Evolutionary conservation across 2,113 vertebrate genomes (phyloP), one percentile per base, ranked within the genome.

Genomic region (Callionymus lyra): DNA sequence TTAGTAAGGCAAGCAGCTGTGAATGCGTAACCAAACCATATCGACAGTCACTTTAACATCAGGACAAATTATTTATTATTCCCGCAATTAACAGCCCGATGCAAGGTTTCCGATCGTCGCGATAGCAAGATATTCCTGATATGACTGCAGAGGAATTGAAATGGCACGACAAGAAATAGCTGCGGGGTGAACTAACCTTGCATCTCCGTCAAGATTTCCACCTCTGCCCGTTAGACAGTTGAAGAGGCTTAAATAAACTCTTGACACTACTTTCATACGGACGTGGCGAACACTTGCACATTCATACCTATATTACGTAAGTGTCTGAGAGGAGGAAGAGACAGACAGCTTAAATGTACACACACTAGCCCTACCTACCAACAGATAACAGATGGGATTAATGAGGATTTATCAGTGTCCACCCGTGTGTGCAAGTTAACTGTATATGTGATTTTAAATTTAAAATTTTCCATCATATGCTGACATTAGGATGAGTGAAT

Each of bases 81-180:
- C 34, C 82, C 61, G 77, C 61, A 79, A 85, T 80, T 85, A 81
- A 84, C 82, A 81, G 84, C 83, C 75, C 71, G 75, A 61, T 64
- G 72, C 54, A 74, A 72, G 75, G 70, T 89, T 61, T 85, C 79
- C 75, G 63, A n/a, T 87, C 83, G 83, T 56, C 80, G 86, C 80
- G 77, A 80, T 60, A 66, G 78, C 66, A 82, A 82, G 84, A 86
- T 77, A 86, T 85, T 84, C 80, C 71, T 51, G 63, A 56, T 54
- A 56, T 53, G 65, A 68, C 50, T 56, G 53, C 53, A 37, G 68
- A 78, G 72, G 67, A 71, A 70, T 81, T 83, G 76, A 65, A 53
- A 70, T 67, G 66, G 63, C 63, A 45, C 52, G 38, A 59, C 76
- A 74, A 79, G 62, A 85, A 83, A 85, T 85, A 85, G 76, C 79